These are phyloP conservation scores for Phataginus tetradactyla DNA, from an alignment of 2,797 vertebrate species.

Conservation along the genomic window DNA sequence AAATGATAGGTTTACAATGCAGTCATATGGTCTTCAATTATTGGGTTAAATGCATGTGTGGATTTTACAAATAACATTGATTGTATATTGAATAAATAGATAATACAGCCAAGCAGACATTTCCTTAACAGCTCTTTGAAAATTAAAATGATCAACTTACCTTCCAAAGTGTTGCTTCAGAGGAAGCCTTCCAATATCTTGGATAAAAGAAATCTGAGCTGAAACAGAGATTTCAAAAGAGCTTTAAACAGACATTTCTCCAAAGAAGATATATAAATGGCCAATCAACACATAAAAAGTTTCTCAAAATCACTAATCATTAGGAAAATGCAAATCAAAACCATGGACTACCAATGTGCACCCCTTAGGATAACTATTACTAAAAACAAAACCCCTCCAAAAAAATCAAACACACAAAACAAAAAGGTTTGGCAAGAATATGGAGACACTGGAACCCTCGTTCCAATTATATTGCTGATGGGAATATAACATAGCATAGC, in stretches of 20 bases:
- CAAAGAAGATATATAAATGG: neutral
- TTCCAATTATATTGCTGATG: neutral
- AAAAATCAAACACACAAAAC: neutral
- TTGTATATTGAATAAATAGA: neutral
- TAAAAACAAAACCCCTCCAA: neutral
- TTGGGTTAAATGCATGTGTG: neutral
- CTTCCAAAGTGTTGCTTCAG: slow-evolving; percentile 90
- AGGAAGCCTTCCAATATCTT: slow-evolving; percentile 94
- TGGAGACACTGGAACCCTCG: neutral
- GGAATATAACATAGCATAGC: neutral
- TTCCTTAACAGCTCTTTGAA: slow-evolving; percentile 9
- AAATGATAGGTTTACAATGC: neutral
- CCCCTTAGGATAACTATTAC: neutral
- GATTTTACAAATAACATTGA: neutral
- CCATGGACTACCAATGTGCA: neutral
- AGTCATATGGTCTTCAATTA: neutral
- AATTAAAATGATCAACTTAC: slow-evolving; percentile 84
- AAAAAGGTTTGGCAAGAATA: neutral
- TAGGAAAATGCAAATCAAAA: slow-evolving; percentile 21
- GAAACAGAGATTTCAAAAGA: slow-evolving; percentile 70
- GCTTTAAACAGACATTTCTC: neutral
- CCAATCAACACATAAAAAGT: neutral
- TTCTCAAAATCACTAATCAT: neutral
- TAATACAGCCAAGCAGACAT: neutral
- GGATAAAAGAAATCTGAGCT: slow-evolving; percentile 97